Evolutionary conservation across 2,888 invertebrate genomes (phyloP), one percentile per base, ranked within the genome.

Genomic region (Cryptocephalus moraei): DNA sequence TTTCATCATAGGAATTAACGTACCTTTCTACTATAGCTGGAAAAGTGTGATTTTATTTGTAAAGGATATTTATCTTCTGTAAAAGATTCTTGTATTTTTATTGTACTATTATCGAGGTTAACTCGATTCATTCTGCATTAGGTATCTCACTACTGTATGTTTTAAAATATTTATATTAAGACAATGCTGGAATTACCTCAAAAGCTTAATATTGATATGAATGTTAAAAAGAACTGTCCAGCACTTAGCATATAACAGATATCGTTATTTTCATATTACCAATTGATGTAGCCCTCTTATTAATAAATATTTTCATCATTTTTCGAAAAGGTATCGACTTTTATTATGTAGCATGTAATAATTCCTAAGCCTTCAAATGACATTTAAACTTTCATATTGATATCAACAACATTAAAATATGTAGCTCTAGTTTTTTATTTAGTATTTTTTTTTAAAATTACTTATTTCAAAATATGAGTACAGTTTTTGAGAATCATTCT

Each of bases 251-350:
- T 57, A 60, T 58, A 49, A 61, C 56, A 59, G 60, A 62, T 64
- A 68, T 68, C 22, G 68, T 66, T 67, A 66, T 67, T 54, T 70
- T 70, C 69, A 62, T 68, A 70, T 69, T 70, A 70, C 69, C 69
- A 65, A 64, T 66, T 65, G 63, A 64, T 69, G 69, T 70, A 70
- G 69, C 69, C 69, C 68, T 69, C 64, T 59, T 69, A 68, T 66
- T 54, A 69, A 70, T 70, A 69, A 69, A 69, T 68, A 68, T 70
- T 68, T 69, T 63, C 69, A 69, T 68, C 67, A 69, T 70, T 70
- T 69, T 69, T 67, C 61, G 63, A 58, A 45, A 40, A 36, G 22
- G 2, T 22, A 22, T 33, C 13, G 22, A 22, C 22, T 14, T 32
- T 48, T 42, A 32, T 48, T 45, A 32, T 39, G 41, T 44, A 9